A percentile compares a stretch with the other conserved stretches of the same genome.
Evolutionary conservation across 1,140 invertebrate species (phyloP).

Genomic region (Monochamus saltuarius): DNA sequence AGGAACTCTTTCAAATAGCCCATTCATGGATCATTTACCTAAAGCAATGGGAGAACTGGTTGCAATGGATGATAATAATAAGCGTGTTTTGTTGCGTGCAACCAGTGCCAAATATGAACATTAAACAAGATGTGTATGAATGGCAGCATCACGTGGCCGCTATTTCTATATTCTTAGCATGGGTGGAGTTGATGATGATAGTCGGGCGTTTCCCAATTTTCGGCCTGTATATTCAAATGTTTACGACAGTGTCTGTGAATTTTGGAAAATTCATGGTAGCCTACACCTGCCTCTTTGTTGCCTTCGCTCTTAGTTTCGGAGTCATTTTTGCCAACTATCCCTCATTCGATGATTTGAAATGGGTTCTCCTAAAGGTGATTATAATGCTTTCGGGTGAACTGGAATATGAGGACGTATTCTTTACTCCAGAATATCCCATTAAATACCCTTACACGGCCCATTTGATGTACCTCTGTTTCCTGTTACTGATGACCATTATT

Average conservation of each 20-base stretch:
- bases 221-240: slow-evolving; percentile 84
- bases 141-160: slow-evolving; percentile 83
- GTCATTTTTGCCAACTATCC: slow-evolving; percentile 76
- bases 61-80: slow-evolving; percentile 75
- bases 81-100: slow-evolving; percentile 64
- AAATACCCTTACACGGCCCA: slow-evolving; percentile 71
- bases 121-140: slow-evolving; percentile 49
- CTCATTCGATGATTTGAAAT: slow-evolving; percentile 63
- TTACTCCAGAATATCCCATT: slow-evolving; percentile 54
- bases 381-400: slow-evolving; percentile 88
- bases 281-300: slow-evolving; percentile 76
- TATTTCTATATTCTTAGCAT: slow-evolving; percentile 72
- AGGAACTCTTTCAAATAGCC: slow-evolving; percentile 73
- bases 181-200: slow-evolving; percentile 80
- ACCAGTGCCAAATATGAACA: slow-evolving; percentile 47
- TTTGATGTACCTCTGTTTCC: slow-evolving; percentile 73
- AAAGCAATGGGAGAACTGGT: slow-evolving; percentile 80
- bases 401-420: slow-evolving; percentile 83
- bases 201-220: slow-evolving; percentile 82
- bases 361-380: slow-evolving; percentile 73
- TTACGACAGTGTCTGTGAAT: slow-evolving; percentile 78
- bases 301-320: slow-evolving; percentile 75
- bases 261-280: slow-evolving; percentile 81
- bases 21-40: slow-evolving; percentile 70
- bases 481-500: slow-evolving; percentile 81